Evolutionary conservation across 1,140 invertebrate genomes (phyloP).

Genomic region (Tetraneura akinire): DNA sequence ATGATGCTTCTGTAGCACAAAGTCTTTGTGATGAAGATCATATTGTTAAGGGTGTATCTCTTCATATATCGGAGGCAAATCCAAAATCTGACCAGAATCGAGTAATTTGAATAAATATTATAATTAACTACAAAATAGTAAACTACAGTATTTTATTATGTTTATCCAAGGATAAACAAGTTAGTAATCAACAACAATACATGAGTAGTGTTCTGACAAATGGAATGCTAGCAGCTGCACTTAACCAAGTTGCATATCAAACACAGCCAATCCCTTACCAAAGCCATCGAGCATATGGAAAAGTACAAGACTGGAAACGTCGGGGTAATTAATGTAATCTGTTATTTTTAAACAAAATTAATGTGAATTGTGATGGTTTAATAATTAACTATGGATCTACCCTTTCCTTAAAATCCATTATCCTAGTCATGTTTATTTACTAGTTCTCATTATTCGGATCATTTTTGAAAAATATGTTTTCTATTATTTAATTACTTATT

Average conservation of each 20-base stretch:
- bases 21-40: conserved; percentile 95
- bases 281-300: conserved; percentile 41
- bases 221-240: conserved; percentile 44
- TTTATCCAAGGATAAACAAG: conserved; percentile 42
- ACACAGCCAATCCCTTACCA: conserved; percentile 37
- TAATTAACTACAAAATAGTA: neutral
- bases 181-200: conserved; percentile 35
- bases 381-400: neutral
- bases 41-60: conserved; percentile 91
- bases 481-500: conserved; percentile 22
- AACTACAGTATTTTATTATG: neutral
- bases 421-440: conserved; percentile 35
- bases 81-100: conserved; percentile 74
- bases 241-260: conserved; percentile 44
- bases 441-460: conserved; percentile 19
- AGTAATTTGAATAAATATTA: conserved; percentile 51
- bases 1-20: conserved; percentile 92
- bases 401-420: conserved; percentile 9
- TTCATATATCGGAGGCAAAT: conserved; percentile 94
- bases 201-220: conserved; percentile 40
- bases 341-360: conserved; percentile 31
- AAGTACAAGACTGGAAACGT: conserved; percentile 50
- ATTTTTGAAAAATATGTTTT: conserved; percentile 1
- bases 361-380: conserved; percentile 40
- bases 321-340: conserved; percentile 44